These are phyloP conservation scores for Phania funesta DNA, from an alignment of 2,888 invertebrate genomes.

Conservation along the genomic window DNA sequence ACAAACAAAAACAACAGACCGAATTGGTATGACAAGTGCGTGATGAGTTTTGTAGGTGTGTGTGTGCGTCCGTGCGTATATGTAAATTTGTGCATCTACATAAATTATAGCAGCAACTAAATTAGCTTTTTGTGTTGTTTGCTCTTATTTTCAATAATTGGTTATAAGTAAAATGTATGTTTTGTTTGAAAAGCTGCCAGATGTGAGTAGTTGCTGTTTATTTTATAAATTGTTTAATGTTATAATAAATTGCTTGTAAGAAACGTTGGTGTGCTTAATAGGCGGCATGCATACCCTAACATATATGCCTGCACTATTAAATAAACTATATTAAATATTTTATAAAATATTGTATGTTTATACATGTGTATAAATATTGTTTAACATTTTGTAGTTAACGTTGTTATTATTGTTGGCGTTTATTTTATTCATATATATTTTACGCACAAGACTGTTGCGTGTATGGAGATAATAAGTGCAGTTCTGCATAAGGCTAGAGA, in stretches of 20 bases:
- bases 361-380: constrained; percentile 51
- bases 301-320: background rate
- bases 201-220: background rate
- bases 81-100: constrained; percentile 34
- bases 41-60: background rate
- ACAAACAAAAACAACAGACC: constrained; percentile 22
- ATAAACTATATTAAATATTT: constrained; percentile 30
- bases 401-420: constrained; percentile 32
- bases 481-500: background rate
- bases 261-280: constrained; percentile 30
- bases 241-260: constrained; percentile 24
- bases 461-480: background rate
- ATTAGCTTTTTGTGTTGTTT: constrained; percentile 72
- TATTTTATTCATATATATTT: background rate
- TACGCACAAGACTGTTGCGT: constrained; percentile 50
- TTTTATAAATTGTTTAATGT: constrained; percentile 22
- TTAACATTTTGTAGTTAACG: constrained; percentile 48
- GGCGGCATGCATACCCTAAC: background rate
- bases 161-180: background rate
- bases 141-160: constrained; percentile 14
- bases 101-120: constrained; percentile 75
- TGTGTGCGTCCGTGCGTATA: background rate
- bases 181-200: background rate
- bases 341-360: constrained; percentile 27
- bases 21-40: constrained; percentile 26